Conservation (phyloP, 2,113 vertebrate genomes). For the Hassar affinis region DNA sequence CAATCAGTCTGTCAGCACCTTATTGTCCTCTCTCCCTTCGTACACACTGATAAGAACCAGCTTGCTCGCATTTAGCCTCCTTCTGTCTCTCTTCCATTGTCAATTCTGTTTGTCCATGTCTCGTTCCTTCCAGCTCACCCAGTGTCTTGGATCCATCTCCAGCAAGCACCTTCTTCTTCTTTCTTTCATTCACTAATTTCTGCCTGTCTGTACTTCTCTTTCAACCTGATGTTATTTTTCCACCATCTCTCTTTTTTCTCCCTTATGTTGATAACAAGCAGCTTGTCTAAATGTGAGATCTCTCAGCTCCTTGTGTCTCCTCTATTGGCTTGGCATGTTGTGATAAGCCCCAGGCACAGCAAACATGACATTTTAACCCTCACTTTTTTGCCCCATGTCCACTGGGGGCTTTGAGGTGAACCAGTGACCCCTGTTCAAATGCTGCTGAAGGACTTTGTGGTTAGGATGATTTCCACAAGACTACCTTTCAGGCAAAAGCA, state of each 20-base stretch:
- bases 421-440: slow-evolving; percentile 64
- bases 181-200: slow-evolving; percentile 44
- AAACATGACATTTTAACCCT: slow-evolving; percentile 75
- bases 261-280: slow-evolving; percentile 48
- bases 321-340: slow-evolving; percentile 67
- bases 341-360: slow-evolving; percentile 68
- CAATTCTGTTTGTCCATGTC: slow-evolving; percentile 24
- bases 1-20: slow-evolving; percentile 49
- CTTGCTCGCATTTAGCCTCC: slow-evolving; percentile 29
- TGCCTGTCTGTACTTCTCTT: slow-evolving; percentile 54
- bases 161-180: background rate
- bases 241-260: slow-evolving; percentile 47
- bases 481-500: slow-evolving; percentile 15
- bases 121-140: background rate
- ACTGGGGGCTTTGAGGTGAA: slow-evolving; percentile 65
- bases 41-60: slow-evolving; percentile 47
- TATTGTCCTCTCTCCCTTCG: slow-evolving; percentile 35
- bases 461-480: slow-evolving; percentile 21
- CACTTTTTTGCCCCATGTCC: slow-evolving; percentile 50
- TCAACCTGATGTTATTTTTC: slow-evolving; percentile 56
- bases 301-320: slow-evolving; percentile 51
- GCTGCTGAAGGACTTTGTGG: slow-evolving; percentile 23
- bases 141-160: slow-evolving; percentile 9
- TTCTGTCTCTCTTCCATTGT: slow-evolving; percentile 31
- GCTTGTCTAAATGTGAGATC: slow-evolving; percentile 47